Evolutionary conservation across 2,113 vertebrate genomes (phyloP).

Genomic region (Phycodurus eques): DNA sequence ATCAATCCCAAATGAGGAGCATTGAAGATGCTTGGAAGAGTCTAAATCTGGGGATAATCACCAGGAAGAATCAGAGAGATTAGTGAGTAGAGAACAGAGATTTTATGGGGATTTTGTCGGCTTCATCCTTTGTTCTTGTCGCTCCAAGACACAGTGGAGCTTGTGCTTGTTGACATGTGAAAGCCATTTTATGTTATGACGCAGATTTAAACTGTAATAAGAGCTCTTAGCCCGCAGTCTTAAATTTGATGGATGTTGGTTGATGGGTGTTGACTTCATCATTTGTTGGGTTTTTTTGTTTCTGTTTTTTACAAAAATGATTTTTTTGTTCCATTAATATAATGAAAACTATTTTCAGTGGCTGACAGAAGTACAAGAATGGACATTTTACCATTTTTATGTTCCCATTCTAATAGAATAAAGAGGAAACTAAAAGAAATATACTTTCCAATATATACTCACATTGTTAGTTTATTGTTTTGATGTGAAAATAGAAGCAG

Average conservation of each 20-base stretch:
- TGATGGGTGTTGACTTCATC: not conserved
- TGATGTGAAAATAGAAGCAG: not conserved
- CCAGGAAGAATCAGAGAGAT: slow-evolving; percentile 50
- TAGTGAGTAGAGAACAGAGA: slow-evolving; percentile 35
- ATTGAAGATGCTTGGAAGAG: slow-evolving; percentile 23
- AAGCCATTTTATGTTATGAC: not conserved
- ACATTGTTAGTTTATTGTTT: not conserved
- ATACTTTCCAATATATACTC: not conserved
- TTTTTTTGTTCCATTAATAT: not conserved
- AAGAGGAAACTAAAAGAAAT: not conserved
- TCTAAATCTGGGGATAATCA: slow-evolving; percentile 58
- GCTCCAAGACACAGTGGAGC: slow-evolving; percentile 5
- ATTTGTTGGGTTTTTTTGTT: not conserved
- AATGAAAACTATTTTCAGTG: not conserved
- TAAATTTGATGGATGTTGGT: not conserved
- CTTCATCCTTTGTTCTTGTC: slow-evolving; percentile 16
- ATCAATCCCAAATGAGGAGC: slow-evolving; percentile 17
- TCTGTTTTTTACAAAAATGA: too few species aligned
- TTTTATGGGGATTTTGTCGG: slow-evolving; percentile 12
- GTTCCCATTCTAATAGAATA: too few species aligned
- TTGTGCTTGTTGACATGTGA: not conserved
- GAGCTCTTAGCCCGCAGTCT: not conserved
- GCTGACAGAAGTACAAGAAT: not conserved
- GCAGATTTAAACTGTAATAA: not conserved
- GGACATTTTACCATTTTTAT: not conserved